Percentiles rank a stretch among this genome's conserved stretches.
phyloP scores from a whole-genome alignment of 2,888 invertebrate species.

The Anorthoa munda region DNA sequence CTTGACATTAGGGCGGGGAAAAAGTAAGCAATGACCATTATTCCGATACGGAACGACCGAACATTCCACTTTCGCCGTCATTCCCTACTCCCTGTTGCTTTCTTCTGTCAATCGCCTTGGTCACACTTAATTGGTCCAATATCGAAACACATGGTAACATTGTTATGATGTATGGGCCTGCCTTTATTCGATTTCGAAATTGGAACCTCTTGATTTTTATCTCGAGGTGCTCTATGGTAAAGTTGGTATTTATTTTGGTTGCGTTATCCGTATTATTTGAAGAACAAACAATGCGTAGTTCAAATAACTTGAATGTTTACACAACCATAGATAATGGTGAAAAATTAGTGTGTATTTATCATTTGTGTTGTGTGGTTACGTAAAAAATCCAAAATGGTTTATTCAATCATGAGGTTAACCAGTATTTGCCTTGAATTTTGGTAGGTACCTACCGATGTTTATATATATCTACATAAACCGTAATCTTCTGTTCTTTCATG shows the following conservation, averaged over 20 bases:
- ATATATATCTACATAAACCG: background rate
- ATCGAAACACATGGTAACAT: slow-evolving; percentile 69
- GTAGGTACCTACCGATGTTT: background rate
- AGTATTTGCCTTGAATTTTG: background rate
- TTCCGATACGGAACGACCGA: slow-evolving; percentile 71
- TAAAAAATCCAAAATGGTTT: slow-evolving; percentile 27
- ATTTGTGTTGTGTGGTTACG: slow-evolving; percentile 6
- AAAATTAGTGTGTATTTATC: slow-evolving; percentile 41
- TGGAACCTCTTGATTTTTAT: slow-evolving; percentile 39
- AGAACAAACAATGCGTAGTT: slow-evolving; percentile 39
- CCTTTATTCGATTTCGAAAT: slow-evolving; percentile 49
- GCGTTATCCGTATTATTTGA: slow-evolving; percentile 39
- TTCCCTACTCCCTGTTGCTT: slow-evolving; percentile 78
- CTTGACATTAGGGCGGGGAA: slow-evolving; percentile 71
- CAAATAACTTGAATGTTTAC: slow-evolving; percentile 34
- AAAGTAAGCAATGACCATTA: slow-evolving; percentile 72
- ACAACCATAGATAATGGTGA: slow-evolving; percentile 48
- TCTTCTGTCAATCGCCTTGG: slow-evolving; percentile 84
- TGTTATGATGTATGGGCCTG: slow-evolving; percentile 57
- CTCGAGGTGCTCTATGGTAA: slow-evolving; percentile 53
- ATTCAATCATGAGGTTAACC: slow-evolving; percentile 5
- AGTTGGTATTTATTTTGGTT: slow-evolving; percentile 39
- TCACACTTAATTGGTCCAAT: slow-evolving; percentile 82
- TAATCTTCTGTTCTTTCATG: background rate
- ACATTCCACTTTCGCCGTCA: slow-evolving; percentile 81